Evolutionary conservation across 2,113 vertebrate species (phyloP).

Genomic region (Condylura cristata): DNA sequence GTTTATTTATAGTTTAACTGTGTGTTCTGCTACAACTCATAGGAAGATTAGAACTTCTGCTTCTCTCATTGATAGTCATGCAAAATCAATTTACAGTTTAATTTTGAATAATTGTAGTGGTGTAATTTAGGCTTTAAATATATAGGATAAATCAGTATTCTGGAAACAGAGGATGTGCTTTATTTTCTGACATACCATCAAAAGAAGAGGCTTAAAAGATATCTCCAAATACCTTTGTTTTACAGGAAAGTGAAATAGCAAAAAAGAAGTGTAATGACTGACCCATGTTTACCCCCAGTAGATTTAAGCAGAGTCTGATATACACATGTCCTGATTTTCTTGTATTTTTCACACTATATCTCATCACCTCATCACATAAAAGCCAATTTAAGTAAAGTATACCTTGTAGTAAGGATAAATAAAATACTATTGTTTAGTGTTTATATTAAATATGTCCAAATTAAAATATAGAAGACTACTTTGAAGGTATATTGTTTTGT

Average conservation of each 20-base stretch:
- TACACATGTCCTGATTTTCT: not conserved
- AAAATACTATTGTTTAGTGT: not conserved
- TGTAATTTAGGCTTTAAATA: not conserved
- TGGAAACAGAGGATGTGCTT: not conserved
- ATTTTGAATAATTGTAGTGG: not conserved
- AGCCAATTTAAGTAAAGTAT: not conserved
- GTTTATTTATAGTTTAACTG: slow-evolving; percentile 57
- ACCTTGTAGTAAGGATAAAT: not conserved
- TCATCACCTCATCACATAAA: not conserved
- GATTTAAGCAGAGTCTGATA: not conserved
- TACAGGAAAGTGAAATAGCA: not conserved
- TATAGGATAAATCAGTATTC: not conserved
- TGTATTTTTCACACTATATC: not conserved
- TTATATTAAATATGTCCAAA: not conserved
- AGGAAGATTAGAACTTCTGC: not conserved
- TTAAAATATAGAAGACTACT: not conserved
- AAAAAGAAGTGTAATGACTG: not conserved
- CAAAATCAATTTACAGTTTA: slow-evolving; percentile 19
- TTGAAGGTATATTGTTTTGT: not conserved
- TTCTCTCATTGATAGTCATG: not conserved
- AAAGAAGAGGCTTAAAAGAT: not conserved
- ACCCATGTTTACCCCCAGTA: not conserved
- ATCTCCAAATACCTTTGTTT: not conserved
- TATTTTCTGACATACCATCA: not conserved
- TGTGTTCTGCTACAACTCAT: not conserved